Base-by-base conservation (phyloP, 1,140 invertebrate genomes). In the Daktulosphaira vitifoliae region DNA sequence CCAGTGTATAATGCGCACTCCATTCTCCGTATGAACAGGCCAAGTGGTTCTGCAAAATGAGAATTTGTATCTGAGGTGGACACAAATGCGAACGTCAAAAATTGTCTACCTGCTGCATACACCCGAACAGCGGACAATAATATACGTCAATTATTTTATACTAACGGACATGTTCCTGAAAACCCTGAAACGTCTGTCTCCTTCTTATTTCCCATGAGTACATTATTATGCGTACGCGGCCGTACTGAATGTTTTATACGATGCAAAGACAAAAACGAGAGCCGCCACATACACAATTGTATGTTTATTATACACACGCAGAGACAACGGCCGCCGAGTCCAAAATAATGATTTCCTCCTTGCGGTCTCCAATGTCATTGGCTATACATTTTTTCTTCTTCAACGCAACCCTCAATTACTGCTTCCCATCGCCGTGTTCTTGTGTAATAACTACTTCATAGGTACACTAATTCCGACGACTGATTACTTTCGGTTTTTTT, bases 391-490 rank as follows among this genome's bases (percentile, higher is more conserved):
- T 62, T 46, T 42, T 20, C 25, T 33, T 9, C 53, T 26, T 42
- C 38, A 16, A 18, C 44, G 25, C 25, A 62, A 62, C 56, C 56
- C 39, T 62, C 56, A 62, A 62, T 62, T 62, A 62, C 25, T 25
- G 39, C 54, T 59, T 59, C 38, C 54, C 54, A 59, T 44, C 54
- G 16, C 37, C 52, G 26, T 16, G 18, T 18, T 37, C 20, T 54
- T 44, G 56, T 39, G 54, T 62, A 62, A 62, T 62, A 62, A 62
- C 54, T 62, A 46, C 56, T 62, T 62, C 46, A 59, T n/a, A n/a
- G n/a, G n/a, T n/a, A 9, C 7, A 25, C 39, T 20, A 18, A 29
- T 46, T 29, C 54, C 39, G 39, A 15, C 23, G 25, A 62, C 56
- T 62, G 56, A 62, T 62, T 62, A 62, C 56, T 62, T 62, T 62